phyloP scores from a whole-genome alignment of 2,888 invertebrate genomes.

The Hydropsyche betteni region DNA sequence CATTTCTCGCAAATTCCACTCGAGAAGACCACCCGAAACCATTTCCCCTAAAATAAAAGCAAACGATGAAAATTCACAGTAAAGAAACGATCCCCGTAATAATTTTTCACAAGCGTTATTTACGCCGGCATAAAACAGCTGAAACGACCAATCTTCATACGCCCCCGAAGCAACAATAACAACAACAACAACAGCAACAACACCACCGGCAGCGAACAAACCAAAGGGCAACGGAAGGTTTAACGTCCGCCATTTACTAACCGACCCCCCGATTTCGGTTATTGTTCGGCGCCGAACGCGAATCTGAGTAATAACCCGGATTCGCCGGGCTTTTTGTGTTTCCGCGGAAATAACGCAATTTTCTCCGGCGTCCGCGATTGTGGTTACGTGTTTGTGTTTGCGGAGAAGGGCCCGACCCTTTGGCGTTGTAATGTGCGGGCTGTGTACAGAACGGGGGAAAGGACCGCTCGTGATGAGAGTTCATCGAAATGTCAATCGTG shows the following conservation, averaged over 20 bases:
- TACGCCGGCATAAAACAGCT: not conserved
- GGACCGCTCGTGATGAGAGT: too few relatives aligned
- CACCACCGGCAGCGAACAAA: not conserved
- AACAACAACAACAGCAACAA: too few relatives aligned
- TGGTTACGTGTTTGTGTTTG: too few relatives aligned
- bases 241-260: not conserved
- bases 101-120: slow-evolving; percentile 14
- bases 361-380: too few relatives aligned
- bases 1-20: too few relatives aligned
- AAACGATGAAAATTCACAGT: too few relatives aligned
- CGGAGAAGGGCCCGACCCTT: too few relatives aligned
- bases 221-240: not conserved
- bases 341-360: too few relatives aligned
- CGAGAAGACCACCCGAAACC: not conserved
- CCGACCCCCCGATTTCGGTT: not conserved
- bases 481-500: too few relatives aligned
- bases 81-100: too few relatives aligned
- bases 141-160: not conserved
- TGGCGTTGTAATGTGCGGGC: too few relatives aligned
- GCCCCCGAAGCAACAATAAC: not conserved
- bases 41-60: not conserved
- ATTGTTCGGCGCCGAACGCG: not conserved
- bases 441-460: too few relatives aligned
- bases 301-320: not conserved
- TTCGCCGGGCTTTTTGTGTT: not conserved